Conservation (phyloP, 2,113 vertebrate species). For the Mesitornis unicolor region DNA sequence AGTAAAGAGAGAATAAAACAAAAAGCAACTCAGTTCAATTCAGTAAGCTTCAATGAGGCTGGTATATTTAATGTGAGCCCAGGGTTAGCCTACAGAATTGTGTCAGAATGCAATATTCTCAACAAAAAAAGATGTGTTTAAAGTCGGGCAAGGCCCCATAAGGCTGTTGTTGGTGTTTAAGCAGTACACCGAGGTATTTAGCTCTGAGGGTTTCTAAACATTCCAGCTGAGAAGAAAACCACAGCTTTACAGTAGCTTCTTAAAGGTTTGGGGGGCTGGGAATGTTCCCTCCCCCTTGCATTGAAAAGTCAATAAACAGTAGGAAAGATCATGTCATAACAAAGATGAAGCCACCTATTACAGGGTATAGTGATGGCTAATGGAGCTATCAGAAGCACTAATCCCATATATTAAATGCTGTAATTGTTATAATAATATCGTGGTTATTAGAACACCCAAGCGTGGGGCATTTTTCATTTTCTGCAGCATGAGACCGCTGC, state of each 20-base stretch:
- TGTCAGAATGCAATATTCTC: conserved; percentile 83
- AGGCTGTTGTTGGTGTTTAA: conserved; percentile 92
- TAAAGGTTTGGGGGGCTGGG: conserved; percentile 82
- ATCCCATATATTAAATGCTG: conserved; percentile 76
- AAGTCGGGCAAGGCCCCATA: conserved; percentile 84
- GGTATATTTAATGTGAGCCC: conserved; percentile 83
- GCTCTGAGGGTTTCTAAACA: conserved; percentile 86
- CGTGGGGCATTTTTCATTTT: conserved; percentile 60
- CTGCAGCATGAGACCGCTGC: background rate
- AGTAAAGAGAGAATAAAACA: conserved; percentile 83
- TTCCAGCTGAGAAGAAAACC: conserved; percentile 86
- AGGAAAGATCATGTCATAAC: conserved; percentile 84
- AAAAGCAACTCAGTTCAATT: conserved; percentile 86
- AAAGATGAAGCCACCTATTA: conserved; percentile 83
- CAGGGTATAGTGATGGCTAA: conserved; percentile 74
- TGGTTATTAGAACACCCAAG: conserved; percentile 71
- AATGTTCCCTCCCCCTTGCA: conserved; percentile 81
- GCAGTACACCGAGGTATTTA: conserved; percentile 85
- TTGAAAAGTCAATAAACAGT: conserved; percentile 85
- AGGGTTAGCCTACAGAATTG: conserved; percentile 84
- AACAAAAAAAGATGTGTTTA: conserved; percentile 89
- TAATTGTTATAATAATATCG: conserved; percentile 79
- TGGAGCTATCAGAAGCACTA: conserved; percentile 74
- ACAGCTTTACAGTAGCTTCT: conserved; percentile 84
- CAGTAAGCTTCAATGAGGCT: conserved; percentile 84